A percentile compares a stretch with the other conserved stretches of the same genome.
These are phyloP conservation scores for Psettodes erumei DNA, from an alignment of 2,113 vertebrate genomes.

Conservation along the genomic window DNA sequence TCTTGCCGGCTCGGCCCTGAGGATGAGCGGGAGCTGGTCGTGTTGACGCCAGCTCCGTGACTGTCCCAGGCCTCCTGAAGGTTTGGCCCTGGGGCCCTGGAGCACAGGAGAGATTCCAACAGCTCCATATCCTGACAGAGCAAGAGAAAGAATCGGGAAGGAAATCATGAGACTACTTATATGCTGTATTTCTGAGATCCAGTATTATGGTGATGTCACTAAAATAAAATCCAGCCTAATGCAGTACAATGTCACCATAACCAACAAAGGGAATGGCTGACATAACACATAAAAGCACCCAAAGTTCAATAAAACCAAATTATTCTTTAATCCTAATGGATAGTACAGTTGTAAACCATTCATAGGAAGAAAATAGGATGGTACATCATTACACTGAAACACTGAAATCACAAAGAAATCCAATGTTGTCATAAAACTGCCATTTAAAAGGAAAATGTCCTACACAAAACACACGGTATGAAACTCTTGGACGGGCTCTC, in stretches of 20 bases:
- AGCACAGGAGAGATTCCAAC: conserved; percentile 85
- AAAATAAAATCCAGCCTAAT: background rate
- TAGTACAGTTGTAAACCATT: no score
- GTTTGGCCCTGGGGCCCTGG: conserved; percentile 75
- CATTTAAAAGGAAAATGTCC: no score
- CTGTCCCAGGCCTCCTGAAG: conserved; percentile 85
- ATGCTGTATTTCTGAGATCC: background rate
- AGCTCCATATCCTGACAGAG: conserved; percentile 87
- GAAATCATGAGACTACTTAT: background rate
- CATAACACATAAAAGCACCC: no score
- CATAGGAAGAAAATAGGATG: no score
- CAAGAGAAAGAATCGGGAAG: background rate
- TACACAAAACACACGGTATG: no score
- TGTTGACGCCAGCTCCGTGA: conserved; percentile 51
- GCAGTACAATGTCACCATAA: background rate
- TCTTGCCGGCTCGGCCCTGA: conserved; percentile 87
- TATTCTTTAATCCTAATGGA: no score
- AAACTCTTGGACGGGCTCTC: background rate
- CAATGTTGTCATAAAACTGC: no score
- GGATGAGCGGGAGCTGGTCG: conserved; percentile 75
- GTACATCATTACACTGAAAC: no score
- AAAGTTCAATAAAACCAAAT: no score
- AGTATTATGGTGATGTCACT: background rate
- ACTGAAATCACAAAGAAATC: no score
- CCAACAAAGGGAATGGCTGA: no score